Evolutionary conservation across 1,140 invertebrate genomes (phyloP), one percentile per base, ranked within the genome.

Genomic region (Chironomus tepperi): DNA sequence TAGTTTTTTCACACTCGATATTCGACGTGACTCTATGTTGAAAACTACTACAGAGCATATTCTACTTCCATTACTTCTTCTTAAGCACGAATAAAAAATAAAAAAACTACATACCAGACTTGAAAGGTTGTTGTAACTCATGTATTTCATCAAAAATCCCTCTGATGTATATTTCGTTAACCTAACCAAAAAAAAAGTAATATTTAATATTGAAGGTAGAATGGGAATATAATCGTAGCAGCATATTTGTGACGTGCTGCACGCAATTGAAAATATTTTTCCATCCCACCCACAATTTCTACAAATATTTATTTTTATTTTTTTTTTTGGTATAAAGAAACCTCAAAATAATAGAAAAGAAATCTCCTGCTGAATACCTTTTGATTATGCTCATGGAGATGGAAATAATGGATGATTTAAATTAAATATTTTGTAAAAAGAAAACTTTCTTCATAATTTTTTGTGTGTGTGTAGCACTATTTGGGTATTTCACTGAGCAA

Each of bases 211-310:
- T 34, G 65, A 10, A 70, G 19, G 18, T 6, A 10, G 65, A 18
- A 70, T 1, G n/a, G 19, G 12, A 70, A 70, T 3, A 18, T 10
- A 70, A 70, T 70, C n/a, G 19, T 18, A 70, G 18, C 65, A 18
- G 18, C 65, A 57, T 16, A 70, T 19, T 70, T 21, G 65, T 70
- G 16, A 70, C 65, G 65, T 70, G 65, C 65, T 21, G 19, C 65
- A 70, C 65, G 65, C 65, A 19, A 70, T 70, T 70, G 16, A 21
- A 70, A 19, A 70, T 57, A 70, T 70, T 19, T 70, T 70, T 21
- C 65, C 18, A 70, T 19, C 18, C n/a, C 24, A n/a, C 12, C 47
- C 47, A 57, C 47, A 5, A 12, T 57, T 57, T 57, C 24, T 34
- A 34, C n/a, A 57, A 57, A 57, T 57, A 57, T 57, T 57, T 57